Conservation (phyloP, 2,113 vertebrate species). For the Gracilinanus agilis region DNA sequence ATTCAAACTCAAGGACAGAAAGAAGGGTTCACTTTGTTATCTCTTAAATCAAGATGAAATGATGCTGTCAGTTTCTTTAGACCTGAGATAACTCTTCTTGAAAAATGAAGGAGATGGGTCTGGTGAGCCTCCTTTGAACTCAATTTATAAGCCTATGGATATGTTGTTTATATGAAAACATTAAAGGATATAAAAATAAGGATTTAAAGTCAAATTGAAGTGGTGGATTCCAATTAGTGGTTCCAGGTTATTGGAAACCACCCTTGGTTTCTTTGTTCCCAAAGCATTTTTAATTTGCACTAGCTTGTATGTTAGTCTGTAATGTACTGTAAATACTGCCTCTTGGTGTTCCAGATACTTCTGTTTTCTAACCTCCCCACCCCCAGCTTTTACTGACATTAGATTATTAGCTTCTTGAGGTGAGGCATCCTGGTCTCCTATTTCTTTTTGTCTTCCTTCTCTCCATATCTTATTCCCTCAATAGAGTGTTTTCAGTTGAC, state of each 20-base stretch:
- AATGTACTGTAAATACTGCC: background rate
- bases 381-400: background rate
- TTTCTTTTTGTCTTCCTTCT: background rate
- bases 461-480: slow-evolving; percentile 17
- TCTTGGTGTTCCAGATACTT: background rate
- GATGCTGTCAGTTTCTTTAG: background rate
- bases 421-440: background rate
- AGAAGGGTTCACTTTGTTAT: background rate
- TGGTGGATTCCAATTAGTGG: background rate
- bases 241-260: background rate
- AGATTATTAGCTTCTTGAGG: background rate
- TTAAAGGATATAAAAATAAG: background rate
- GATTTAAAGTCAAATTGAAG: background rate
- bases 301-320: background rate
- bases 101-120: no score
- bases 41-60: background rate
- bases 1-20: background rate
- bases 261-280: background rate
- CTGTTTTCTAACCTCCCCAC: background rate
- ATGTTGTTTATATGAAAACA: background rate
- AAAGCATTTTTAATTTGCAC: background rate
- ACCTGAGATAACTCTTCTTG: background rate
- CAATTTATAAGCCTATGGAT: background rate
- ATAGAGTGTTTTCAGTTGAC: slow-evolving; percentile 27
- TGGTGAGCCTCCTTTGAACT: background rate